phyloP scores from a whole-genome alignment of 2,797 vertebrate species.

The Arctocebus calabarensis region DNA sequence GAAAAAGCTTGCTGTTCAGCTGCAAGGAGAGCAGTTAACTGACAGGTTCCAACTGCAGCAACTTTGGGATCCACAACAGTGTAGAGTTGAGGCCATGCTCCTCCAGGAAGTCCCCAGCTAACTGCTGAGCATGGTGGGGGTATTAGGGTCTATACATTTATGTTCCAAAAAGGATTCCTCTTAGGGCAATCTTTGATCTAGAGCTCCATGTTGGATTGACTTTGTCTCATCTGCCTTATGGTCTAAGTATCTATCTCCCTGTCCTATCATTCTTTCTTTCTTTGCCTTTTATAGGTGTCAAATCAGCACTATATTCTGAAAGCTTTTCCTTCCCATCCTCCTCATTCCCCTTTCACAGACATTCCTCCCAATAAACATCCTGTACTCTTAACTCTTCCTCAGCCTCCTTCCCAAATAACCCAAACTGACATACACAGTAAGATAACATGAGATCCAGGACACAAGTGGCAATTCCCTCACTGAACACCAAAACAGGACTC shows the following conservation, averaged over 20 bases:
- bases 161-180: background rate
- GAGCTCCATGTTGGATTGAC: background rate
- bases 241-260: background rate
- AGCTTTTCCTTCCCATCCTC: background rate
- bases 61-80: background rate
- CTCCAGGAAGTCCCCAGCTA: background rate
- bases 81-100: background rate
- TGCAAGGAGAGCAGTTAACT: background rate
- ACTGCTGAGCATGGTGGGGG: background rate
- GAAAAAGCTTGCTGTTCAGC: background rate
- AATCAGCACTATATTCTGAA: background rate
- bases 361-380: background rate
- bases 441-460: background rate
- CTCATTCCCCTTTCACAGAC: background rate
- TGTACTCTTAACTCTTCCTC: background rate
- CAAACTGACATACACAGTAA: background rate
- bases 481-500: background rate
- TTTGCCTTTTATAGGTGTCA: background rate
- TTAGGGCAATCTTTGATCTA: background rate
- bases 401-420: background rate
- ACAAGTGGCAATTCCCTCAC: background rate
- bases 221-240: background rate
- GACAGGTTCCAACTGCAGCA: background rate
- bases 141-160: background rate
- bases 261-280: background rate